phyloP scores from a whole-genome alignment of 2,888 invertebrate genomes.

The Physocephala rufipes region DNA sequence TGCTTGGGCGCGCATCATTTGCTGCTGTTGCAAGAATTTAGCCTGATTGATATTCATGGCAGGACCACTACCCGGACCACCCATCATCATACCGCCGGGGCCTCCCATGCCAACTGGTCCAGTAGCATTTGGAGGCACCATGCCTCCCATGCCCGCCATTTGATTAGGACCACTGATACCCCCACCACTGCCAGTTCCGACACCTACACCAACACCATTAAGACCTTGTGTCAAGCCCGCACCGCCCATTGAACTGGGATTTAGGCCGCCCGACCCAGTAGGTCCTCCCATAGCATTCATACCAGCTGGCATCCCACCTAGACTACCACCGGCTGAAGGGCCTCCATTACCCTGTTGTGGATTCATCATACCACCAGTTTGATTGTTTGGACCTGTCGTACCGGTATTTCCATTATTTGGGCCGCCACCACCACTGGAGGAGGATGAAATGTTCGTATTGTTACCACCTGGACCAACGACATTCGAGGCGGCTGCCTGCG shows the following conservation, averaged over 20 bases:
- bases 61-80: constrained; percentile 46
- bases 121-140: constrained; percentile 51
- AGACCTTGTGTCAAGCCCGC: constrained; percentile 53
- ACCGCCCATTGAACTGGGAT: constrained; percentile 41
- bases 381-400: constrained; percentile 45
- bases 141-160: constrained; percentile 47
- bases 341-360: constrained; percentile 37
- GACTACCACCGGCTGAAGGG: constrained; percentile 37
- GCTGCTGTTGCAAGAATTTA: constrained; percentile 76
- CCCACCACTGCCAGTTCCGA: constrained; percentile 19
- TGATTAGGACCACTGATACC: constrained; percentile 48
- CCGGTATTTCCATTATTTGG: constrained; percentile 45
- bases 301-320: constrained; percentile 61
- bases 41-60: constrained; percentile 68
- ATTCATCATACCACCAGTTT: constrained; percentile 45
- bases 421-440: constrained; percentile 43
- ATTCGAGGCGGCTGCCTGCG: constrained; percentile 63
- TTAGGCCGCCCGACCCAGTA: constrained; percentile 46
- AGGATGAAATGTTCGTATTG: constrained; percentile 48
- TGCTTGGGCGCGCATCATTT: constrained; percentile 64
- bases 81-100: constrained; percentile 49
- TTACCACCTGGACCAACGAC: constrained; percentile 50
- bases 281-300: constrained; percentile 52
- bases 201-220: constrained; percentile 39
- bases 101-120: constrained; percentile 38